Percentiles rank a stretch among this genome's conserved stretches.
Conservation (phyloP, 2,113 vertebrate species). For the Panthera uncia region DNA sequence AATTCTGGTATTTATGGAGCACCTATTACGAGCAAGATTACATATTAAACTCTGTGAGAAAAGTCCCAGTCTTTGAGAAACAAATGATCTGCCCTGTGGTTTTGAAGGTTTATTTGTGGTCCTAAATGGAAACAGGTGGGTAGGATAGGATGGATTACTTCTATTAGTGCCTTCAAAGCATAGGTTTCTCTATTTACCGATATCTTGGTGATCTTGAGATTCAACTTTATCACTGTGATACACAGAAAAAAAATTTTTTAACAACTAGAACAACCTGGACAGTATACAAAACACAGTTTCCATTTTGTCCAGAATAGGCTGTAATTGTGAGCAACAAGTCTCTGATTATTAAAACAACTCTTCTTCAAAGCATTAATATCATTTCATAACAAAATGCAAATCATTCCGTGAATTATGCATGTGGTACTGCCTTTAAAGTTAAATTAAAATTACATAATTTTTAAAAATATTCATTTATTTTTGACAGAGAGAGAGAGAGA, state of each 20-base stretch:
- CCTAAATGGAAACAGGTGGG: background rate
- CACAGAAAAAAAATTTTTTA: background rate
- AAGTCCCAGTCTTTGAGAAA: background rate
- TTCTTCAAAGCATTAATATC: conserved; percentile 21
- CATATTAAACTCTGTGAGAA: background rate
- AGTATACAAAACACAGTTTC: background rate
- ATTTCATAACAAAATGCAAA: conserved; percentile 41
- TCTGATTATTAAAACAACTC: conserved; percentile 17
- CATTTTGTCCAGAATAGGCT: conserved; percentile 2
- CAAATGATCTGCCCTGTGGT: background rate
- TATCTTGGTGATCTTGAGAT: background rate
- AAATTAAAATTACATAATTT: background rate
- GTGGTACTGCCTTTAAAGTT: background rate
- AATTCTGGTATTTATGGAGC: background rate
- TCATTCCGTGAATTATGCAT: conserved; percentile 24
- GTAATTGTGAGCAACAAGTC: background rate
- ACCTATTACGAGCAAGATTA: background rate
- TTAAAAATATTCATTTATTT: too few relatives aligned
- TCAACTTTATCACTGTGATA: background rate
- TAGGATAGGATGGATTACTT: background rate
- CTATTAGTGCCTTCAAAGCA: background rate
- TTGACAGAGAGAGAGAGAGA: too few relatives aligned
- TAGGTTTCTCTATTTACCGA: background rate
- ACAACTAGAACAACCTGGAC: background rate
- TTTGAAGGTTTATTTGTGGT: background rate